A percentile compares a stretch with the other conserved stretches of the same genome.
Evolutionary conservation across 2,113 vertebrate genomes (phyloP).

Genomic region (Ceyx margarethae): DNA sequence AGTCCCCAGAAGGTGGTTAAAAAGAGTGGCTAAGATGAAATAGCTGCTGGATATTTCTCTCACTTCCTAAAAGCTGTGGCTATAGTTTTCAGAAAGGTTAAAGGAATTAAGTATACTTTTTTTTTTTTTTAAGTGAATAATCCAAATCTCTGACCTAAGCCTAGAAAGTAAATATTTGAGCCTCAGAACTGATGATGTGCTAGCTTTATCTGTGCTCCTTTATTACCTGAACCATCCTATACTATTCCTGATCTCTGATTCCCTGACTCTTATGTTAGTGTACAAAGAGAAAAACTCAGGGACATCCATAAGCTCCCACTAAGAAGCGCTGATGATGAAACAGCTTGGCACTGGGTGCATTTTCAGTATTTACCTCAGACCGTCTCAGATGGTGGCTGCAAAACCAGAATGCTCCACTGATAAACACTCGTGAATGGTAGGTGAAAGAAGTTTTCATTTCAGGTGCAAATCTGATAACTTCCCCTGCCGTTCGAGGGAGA

Average conservation of each 20-base stretch:
- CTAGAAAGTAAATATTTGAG: not conserved
- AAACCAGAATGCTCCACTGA: slow-evolving; percentile 19
- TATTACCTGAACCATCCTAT: not conserved
- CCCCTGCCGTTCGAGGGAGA: not conserved
- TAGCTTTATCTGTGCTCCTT: not conserved
- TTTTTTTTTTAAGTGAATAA: not conserved
- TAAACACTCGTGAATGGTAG: slow-evolving; percentile 33
- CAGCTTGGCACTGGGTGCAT: not conserved
- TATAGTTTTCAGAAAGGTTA: not conserved
- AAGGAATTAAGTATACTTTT: not conserved
- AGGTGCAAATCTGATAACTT: slow-evolving; percentile 23
- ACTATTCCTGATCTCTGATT: not conserved
- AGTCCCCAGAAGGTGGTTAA: not conserved
- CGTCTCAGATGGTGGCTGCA: slow-evolving; percentile 26
- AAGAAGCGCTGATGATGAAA: not conserved
- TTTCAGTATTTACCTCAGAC: slow-evolving; percentile 24
- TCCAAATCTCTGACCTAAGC: not conserved
- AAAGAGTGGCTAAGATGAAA: not conserved
- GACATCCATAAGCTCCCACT: not conserved
- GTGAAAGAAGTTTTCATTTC: slow-evolving; percentile 21
- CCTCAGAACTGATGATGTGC: not conserved
- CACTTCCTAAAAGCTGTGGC: not conserved
- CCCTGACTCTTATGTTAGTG: not conserved
- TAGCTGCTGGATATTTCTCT: not conserved
- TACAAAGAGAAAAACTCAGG: not conserved